Evolutionary conservation across 2,888 invertebrate genomes (phyloP), one percentile per base, ranked within the genome.

Genomic region (Bellardia pandia): DNA sequence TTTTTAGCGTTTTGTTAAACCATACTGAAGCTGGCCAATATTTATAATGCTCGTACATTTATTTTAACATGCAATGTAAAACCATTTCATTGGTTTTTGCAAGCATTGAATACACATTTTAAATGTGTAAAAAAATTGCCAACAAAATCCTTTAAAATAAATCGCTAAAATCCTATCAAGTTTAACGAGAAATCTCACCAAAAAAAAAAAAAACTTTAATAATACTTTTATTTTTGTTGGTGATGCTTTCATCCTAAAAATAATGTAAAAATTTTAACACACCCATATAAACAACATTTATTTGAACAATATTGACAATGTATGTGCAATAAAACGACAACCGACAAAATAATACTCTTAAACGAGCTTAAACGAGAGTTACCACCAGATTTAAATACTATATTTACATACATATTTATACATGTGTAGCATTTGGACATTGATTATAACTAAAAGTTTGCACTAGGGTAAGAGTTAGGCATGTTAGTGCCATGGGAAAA

Each of bases 241-340:
- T 48, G 4, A 13, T 68, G 3, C 9, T 5, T n/a, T 13, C 16
- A 64, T n/a, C 9, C 16, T 56, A 33, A 66, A 81, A 66, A 72
- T 40, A 23, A 45, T 53, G n/a, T 6, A 42, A 56, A 33, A 48
- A 40, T 58, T 68, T 37, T 66, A 37, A 58, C 16, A 8, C 7
- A 42, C 64, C 37, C 64, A 23, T 23, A 23, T 23, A 23, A 37
- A 64, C 40, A 68, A 62, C 69, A 60, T 71, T 51, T 62, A 74
- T 68, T 75, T 78, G 74, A n/a, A 79, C 78, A 81, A 85, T 64
- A 85, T 85, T 85, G 84, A 74, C 87, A 81, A 87, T 87, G 68
- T 81, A 69, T n/a, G 62, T 69, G 74, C 72, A 75, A 78, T 30
- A 72, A 58, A 83, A 71, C 11, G 53, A 51, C 74, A 75, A 78